Evolutionary conservation across 2,888 invertebrate genomes (phyloP).

Genomic region (Onthophagus sagittarius): DNA sequence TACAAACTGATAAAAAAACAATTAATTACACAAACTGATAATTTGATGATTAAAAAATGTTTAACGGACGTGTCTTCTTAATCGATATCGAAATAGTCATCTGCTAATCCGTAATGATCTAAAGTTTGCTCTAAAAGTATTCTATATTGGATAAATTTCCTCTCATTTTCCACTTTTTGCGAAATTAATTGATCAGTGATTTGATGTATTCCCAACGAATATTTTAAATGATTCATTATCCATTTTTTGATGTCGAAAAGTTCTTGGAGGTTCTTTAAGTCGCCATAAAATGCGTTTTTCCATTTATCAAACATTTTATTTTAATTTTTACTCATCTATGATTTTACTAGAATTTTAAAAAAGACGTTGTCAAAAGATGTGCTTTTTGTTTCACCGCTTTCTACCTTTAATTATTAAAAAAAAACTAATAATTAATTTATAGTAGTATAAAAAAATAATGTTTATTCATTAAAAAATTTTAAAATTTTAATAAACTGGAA

Average conservation of each 20-base stretch:
- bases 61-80: neutral
- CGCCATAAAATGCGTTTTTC: neutral
- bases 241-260: neutral
- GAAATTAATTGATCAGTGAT: neutral
- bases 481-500: neutral
- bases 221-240: neutral
- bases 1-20: too few species aligned
- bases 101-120: neutral
- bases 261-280: neutral
- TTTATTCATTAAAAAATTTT: too few species aligned
- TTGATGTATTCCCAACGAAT: neutral
- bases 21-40: too few species aligned
- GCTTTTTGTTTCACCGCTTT: too few species aligned
- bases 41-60: too few species aligned
- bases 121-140: neutral
- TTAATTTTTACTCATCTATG: too few species aligned
- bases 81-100: neutral
- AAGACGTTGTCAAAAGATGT: too few species aligned
- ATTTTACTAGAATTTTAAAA: too few species aligned
- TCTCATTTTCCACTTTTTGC: neutral
- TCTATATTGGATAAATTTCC: neutral
- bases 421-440: too few species aligned
- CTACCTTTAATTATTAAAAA: too few species aligned
- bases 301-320: neutral
- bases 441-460: too few species aligned